phyloP scores from a whole-genome alignment of 53 echinoderm and acorn worm genomes.

The Luidia sarsii region DNA sequence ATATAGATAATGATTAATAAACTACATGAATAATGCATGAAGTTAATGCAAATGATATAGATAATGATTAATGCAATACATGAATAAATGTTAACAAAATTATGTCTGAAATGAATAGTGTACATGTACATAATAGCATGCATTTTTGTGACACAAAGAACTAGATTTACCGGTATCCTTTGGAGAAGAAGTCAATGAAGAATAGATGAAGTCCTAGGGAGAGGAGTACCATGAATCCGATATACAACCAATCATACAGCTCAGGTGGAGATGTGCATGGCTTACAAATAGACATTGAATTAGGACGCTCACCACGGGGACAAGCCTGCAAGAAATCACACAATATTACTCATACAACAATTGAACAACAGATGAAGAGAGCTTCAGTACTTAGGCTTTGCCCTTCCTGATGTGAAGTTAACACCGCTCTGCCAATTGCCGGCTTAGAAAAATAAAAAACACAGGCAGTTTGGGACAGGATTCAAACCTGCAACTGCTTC shows the following conservation, averaged over 20 bases:
- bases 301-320: constrained; percentile 67
- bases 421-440: no score
- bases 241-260: constrained; percentile 94
- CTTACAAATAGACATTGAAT: constrained; percentile 73
- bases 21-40: background rate
- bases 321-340: constrained; percentile 69
- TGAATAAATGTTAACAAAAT: background rate
- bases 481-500: no score
- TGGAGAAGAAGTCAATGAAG: constrained; percentile 95
- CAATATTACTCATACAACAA: no score
- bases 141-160: background rate
- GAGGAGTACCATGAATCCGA: constrained; percentile 90
- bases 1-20: background rate
- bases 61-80: background rate
- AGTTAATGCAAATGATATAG: background rate
- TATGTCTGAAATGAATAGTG: no score
- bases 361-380: no score
- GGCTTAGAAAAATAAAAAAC: no score
- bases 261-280: constrained; percentile 53
- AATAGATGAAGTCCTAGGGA: constrained; percentile 87
- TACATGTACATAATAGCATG: background rate
- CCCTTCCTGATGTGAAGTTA: no score
- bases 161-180: constrained; percentile 53
- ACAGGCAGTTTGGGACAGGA: no score
- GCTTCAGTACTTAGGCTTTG: no score